Evolutionary conservation across 2,797 vertebrate species (phyloP), one percentile per base, ranked within the genome.

Genomic region (Carcharodon carcharias): DNA sequence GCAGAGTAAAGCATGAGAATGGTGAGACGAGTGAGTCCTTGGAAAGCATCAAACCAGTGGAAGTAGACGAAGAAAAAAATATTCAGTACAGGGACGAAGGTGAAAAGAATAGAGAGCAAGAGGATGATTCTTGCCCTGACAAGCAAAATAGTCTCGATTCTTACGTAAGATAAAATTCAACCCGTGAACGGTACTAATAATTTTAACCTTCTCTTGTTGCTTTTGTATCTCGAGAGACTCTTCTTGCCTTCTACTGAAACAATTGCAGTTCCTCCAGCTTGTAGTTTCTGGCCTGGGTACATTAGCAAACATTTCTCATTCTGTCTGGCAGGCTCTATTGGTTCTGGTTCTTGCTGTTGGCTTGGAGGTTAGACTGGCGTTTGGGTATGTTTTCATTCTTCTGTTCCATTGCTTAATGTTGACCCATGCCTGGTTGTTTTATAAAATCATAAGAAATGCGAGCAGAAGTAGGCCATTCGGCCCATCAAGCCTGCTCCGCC

Each of bases 91-190:
- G 23, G 28, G 61, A 94, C 2, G 8, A 94, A 67, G 63, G 65
- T 50, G 93, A 95, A 56, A 67, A 73, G 94, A n/a, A 71, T 11
- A 67, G 50, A 95, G 67, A 95, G 28, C 93, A 95, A 69, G 94
- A 95, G 12, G 50, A 71, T 3, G 6, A 12, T 71, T 50, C 94
- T 18, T 35, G 56, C 69, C 54, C 67, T 18, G 67, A 95, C 8
- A 50, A 69, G 18, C 45, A 95, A 71, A 54, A 56, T 54, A 12
- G 50, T 54, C 69, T 95, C 14, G 50, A 73, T 23, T 54, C 26
- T 31, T 21, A 4, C 40, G 0, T 3, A 65, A 65, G 45, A 58
- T 28, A 91, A 63, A 93, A 93, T 93, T 45, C n/a, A 65, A 45
- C 61, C 91, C 2, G 89, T 35, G 58, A 92, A 63, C n/a, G 40